phyloP scores from a whole-genome alignment of 1,140 invertebrate species.

The Varroa destructor region DNA sequence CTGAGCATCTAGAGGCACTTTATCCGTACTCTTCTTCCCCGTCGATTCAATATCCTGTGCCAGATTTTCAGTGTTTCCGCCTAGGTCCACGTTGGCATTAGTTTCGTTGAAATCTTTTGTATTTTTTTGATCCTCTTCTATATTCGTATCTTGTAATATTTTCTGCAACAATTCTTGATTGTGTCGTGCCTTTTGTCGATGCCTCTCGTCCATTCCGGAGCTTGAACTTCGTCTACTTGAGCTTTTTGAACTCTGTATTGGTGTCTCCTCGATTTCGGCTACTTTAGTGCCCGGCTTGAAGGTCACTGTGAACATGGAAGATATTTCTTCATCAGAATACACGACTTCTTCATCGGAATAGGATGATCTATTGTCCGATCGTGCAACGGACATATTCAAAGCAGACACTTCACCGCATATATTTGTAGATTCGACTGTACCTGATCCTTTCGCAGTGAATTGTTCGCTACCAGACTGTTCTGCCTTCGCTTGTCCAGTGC shows the following conservation, averaged over 20 bases:
- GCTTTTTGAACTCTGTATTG: constrained; percentile 16
- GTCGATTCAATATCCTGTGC: too few relatives aligned
- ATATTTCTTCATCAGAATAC: constrained; percentile 27
- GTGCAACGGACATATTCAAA: too few relatives aligned
- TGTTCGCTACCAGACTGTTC: too few relatives aligned
- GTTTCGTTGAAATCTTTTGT: background rate
- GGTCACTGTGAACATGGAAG: constrained; percentile 19
- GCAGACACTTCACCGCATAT: too few relatives aligned
- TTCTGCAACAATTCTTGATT: constrained; percentile 32
- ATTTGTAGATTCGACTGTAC: too few relatives aligned
- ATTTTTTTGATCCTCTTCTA: too few relatives aligned
- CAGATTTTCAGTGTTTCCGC: too few relatives aligned
- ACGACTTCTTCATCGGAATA: background rate
- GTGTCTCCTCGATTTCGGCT: constrained; percentile 13
- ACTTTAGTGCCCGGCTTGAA: constrained; percentile 19
- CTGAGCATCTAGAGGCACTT: too few relatives aligned
- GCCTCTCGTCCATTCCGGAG: constrained; percentile 6
- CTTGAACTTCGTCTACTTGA: constrained; percentile 18
- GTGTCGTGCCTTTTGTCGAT: background rate
- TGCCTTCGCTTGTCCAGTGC: too few relatives aligned
- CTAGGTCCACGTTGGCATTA: background rate
- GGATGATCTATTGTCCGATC: background rate
- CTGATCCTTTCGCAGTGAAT: too few relatives aligned
- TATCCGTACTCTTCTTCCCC: too few relatives aligned
- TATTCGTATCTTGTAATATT: constrained; percentile 32